A percentile compares a stretch with the other conserved stretches of the same genome.
These are phyloP conservation scores for Pterocles orientalis DNA, from an alignment of 2,113 vertebrate genomes.

Conservation along the genomic window DNA sequence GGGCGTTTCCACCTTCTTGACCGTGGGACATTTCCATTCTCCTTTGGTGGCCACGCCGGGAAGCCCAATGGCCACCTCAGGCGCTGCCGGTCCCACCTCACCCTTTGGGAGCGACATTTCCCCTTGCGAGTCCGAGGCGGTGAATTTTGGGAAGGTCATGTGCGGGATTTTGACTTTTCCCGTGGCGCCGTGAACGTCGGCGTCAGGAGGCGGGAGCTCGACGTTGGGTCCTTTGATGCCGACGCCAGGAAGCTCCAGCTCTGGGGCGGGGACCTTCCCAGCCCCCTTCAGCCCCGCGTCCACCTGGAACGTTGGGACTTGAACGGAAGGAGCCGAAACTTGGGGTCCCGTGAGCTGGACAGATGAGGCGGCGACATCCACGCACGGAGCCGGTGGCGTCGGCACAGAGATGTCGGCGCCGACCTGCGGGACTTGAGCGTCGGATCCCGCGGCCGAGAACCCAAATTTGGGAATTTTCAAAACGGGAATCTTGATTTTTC, in stretches of 20 bases:
- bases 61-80: neutral
- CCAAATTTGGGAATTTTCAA: conserved; percentile 74
- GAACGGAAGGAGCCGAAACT: neutral
- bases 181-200: neutral
- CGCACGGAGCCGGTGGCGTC: neutral
- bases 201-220: neutral
- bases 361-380: neutral
- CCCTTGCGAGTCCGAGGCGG: neutral
- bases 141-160: conserved; percentile 65
- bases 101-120: conserved; percentile 20
- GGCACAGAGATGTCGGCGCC: neutral
- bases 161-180: conserved; percentile 48
- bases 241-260: neutral
- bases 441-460: neutral
- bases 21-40: conserved; percentile 48
- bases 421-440: neutral
- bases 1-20: conserved; percentile 68
- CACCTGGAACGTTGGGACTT: neutral
- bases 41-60: conserved; percentile 10
- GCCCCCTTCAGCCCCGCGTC: neutral
- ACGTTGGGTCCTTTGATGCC: neutral
- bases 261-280: neutral
- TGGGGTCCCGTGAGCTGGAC: neutral
- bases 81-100: neutral
- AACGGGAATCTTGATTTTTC: conserved; percentile 61